phyloP scores from a whole-genome alignment of 2,113 vertebrate genomes.

The Calyptomena viridis region DNA sequence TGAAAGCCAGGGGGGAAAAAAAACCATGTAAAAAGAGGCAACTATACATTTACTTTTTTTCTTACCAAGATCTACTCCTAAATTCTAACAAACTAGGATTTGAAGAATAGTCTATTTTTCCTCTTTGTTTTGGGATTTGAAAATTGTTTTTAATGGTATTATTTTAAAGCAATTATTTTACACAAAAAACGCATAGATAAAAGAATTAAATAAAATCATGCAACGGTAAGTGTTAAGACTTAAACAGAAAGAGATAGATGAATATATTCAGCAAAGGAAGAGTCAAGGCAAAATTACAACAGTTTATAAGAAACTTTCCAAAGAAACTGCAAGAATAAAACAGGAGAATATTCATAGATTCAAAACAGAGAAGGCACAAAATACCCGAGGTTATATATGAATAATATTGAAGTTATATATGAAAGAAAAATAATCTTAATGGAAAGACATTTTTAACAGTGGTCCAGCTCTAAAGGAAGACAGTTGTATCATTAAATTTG shows the following conservation, averaged over 20 bases:
- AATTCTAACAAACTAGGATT: not conserved
- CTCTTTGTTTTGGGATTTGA: not conserved
- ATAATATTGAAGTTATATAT: not conserved
- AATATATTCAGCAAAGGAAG: not conserved
- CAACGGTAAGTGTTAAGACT: not conserved
- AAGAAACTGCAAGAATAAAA: not conserved
- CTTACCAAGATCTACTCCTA: not conserved
- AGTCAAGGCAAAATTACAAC: not conserved
- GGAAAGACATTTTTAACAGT: not conserved
- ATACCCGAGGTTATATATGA: not conserved
- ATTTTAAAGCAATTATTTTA: not conserved
- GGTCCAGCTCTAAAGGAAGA: not conserved
- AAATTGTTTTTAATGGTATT: not conserved
- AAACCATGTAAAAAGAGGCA: not conserved
- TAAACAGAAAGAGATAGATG: not conserved
- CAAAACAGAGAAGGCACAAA: not conserved
- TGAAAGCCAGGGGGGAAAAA: not conserved
- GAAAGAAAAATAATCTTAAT: not conserved
- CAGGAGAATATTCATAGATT: not conserved
- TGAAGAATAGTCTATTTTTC: not conserved
- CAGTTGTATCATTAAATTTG: not conserved
- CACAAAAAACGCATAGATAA: not conserved
- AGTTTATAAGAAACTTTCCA: not conserved
- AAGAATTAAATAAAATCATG: not conserved
- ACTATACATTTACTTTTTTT: not conserved